Evolutionary conservation across 2,113 vertebrate species (phyloP), one percentile per base, ranked within the genome.

Genomic region (Oostethus manadensis): DNA sequence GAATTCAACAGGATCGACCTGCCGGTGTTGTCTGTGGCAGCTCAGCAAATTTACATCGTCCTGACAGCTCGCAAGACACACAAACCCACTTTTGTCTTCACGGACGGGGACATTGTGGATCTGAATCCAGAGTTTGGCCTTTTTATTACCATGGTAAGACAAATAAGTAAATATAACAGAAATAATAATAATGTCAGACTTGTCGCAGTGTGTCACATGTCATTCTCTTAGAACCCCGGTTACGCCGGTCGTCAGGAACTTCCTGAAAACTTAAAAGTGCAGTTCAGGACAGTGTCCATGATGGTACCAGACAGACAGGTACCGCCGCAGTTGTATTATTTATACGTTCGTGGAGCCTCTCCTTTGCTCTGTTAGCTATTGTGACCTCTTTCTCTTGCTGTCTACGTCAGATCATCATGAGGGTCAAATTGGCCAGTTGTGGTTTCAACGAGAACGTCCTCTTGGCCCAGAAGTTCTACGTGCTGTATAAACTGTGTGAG

Each of bases 301-400:
- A 95, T 95, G 93, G 91, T 95, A 45, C 93, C 93, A 53, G 93
- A 95, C 35, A 87, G 92, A 70, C 91, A 94, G 91, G 93, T 93
- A 53, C 13, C 13, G 62, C 58, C 11, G 23, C 51, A 18, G 18
- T 62, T n/a, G 15, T 10, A 53, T 13, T 23, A 21, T 8, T 2
- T 23, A 22, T 22, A 49, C 3, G 6, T 10, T 13, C 10, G 5
- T 13, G 13, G 0, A 26, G 48, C 21, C 18, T 54, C 17, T 17
- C 16, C n/a, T 2, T 15, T 54, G 8, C 47, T 13, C 17, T 8
- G 1, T 21, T 40, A 21, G 10, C 0, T 40, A 11, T 14, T 18
- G 13, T 54, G 5, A 40, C 10, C 1, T 13, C 11, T 9, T 16
- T 68, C 1, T 68, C 1, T 63, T 74, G 22, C 42, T n/a, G 3